Conservation (phyloP, 2,888 invertebrate species). For the Heteromurus nitidus region DNA sequence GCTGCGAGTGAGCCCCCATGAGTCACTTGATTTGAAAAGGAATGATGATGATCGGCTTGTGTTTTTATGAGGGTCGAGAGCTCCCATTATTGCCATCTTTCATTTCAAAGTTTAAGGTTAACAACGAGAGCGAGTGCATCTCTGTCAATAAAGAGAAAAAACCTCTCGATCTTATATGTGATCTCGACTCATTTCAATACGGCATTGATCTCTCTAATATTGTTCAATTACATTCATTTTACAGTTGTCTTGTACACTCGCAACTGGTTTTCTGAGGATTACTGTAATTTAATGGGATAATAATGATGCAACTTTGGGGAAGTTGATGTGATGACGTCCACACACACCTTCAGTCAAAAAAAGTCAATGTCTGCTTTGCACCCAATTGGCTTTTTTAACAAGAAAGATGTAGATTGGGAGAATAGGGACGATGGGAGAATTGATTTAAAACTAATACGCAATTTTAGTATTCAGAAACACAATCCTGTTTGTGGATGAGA, state of each 20-base stretch:
- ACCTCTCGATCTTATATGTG: background rate
- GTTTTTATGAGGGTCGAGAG: background rate
- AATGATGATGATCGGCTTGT: background rate
- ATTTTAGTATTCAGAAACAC: no score
- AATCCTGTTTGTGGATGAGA: no score
- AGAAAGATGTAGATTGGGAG: background rate
- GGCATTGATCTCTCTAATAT: background rate
- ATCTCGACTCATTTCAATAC: no score
- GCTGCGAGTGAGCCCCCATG: no score
- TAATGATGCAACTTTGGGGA: no score
- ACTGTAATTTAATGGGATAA: slow-evolving; percentile 5
- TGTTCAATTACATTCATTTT: no score
- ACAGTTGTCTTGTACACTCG: background rate
- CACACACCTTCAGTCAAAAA: background rate
- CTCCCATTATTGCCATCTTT: background rate
- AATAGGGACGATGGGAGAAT: background rate
- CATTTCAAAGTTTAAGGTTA: background rate
- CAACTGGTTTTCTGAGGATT: background rate
- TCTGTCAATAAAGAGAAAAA: background rate
- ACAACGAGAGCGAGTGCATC: background rate
- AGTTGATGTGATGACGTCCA: background rate
- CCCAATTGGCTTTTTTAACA: background rate
- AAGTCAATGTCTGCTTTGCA: slow-evolving; percentile 1
- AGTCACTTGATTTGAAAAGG: background rate
- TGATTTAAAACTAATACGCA: background rate